These are phyloP conservation scores for Ataeniobius toweri DNA, from an alignment of 2,797 vertebrate species.

Conservation along the genomic window DNA sequence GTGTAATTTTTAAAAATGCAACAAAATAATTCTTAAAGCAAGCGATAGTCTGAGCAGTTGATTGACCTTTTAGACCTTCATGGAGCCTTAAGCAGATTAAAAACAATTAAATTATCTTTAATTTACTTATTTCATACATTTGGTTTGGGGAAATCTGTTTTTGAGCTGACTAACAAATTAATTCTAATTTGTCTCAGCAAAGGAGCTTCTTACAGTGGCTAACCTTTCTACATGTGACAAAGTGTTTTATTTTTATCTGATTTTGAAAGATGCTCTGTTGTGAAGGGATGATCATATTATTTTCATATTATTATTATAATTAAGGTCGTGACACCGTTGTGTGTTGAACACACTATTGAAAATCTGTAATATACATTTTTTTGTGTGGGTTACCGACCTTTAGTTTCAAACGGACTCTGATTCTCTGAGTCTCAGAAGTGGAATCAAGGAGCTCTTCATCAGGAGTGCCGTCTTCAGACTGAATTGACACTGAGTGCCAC, in stretches of 20 bases:
- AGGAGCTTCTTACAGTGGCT: background rate
- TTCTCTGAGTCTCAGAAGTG: background rate
- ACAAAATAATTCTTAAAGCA: background rate
- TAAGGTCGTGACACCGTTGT: background rate
- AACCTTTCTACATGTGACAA: background rate
- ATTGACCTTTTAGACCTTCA: background rate
- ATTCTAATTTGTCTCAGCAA: background rate
- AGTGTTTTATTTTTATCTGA: slow-evolving; percentile 1
- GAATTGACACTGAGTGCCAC: background rate
- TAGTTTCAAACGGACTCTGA: background rate
- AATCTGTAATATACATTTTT: no score
- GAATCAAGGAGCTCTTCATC: background rate
- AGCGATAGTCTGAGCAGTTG: background rate
- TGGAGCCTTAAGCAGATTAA: background rate
- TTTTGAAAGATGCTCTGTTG: background rate
- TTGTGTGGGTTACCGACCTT: no score
- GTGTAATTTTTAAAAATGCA: background rate
- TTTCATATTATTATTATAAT: background rate
- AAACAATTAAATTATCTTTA: background rate
- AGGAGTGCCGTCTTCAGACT: background rate
- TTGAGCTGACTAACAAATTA: background rate
- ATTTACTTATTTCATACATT: background rate
- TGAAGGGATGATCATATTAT: background rate
- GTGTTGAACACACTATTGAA: no score
- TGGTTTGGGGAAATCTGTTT: background rate